Percentiles rank a stretch among this genome's conserved stretches.
Conservation (phyloP, 1,140 invertebrate genomes). For the Mactra quadrangularis region DNA sequence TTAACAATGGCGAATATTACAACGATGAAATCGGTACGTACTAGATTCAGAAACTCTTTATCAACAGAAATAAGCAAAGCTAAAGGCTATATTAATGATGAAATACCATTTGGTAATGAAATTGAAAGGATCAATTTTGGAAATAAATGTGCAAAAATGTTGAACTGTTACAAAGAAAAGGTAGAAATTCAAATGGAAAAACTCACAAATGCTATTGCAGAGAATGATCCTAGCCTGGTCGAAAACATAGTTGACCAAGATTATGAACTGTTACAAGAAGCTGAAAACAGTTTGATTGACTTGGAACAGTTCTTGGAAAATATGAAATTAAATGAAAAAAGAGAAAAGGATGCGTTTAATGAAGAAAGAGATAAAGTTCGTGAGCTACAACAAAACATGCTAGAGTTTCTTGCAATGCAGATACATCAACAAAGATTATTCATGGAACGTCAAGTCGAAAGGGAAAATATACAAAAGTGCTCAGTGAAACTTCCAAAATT, state of each 20-base stretch:
- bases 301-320: not conserved
- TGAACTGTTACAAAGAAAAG: conserved; percentile 1
- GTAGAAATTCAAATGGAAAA: conserved; percentile 1
- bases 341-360: not conserved
- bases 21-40: not conserved
- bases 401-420: not conserved
- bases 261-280: not conserved
- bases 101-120: not conserved
- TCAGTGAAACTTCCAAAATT: conserved; percentile 8
- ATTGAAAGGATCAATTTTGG: not conserved
- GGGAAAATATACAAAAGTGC: not conserved
- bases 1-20: not conserved
- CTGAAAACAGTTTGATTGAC: not conserved
- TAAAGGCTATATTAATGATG: not conserved
- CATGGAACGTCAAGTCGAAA: not conserved
- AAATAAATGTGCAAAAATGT: conserved; percentile 2
- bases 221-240: not conserved
- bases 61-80: not conserved
- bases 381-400: too few relatives aligned
- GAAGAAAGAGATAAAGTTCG: not conserved
- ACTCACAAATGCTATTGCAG: not conserved
- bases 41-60: not conserved
- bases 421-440: not conserved
- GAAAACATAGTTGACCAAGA: conserved; percentile 9
- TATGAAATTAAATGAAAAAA: not conserved